Evolutionary conservation across 2,113 vertebrate genomes (phyloP).

Genomic region (Pedionomus torquatus): DNA sequence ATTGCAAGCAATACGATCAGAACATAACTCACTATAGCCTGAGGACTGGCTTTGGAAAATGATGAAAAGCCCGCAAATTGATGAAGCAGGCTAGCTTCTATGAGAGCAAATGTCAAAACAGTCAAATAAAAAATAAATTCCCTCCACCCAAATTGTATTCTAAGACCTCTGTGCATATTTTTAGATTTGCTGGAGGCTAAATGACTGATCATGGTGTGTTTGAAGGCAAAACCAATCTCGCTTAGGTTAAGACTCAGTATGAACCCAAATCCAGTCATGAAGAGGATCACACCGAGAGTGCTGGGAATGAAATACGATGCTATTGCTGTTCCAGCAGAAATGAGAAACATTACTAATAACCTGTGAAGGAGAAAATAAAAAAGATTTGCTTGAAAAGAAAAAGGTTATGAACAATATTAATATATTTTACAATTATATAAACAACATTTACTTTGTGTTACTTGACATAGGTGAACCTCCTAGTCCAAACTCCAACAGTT

Average conservation of each 20-base stretch:
- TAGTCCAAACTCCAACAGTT: slow-evolving; percentile 89
- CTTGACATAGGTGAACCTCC: slow-evolving; percentile 95
- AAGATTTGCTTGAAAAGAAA: slow-evolving; percentile 66
- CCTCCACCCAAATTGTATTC: slow-evolving; percentile 79
- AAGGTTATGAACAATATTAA: background rate
- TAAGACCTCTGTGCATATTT: slow-evolving; percentile 57
- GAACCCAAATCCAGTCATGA: slow-evolving; percentile 91
- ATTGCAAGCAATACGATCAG: slow-evolving; percentile 83
- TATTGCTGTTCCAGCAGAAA: slow-evolving; percentile 83
- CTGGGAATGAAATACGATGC: slow-evolving; percentile 92
- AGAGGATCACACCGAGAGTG: slow-evolving; percentile 87
- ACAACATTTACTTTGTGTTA: slow-evolving; percentile 83
- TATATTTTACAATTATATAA: slow-evolving; percentile 6
- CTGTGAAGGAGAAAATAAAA: slow-evolving; percentile 75
- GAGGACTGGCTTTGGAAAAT: slow-evolving; percentile 74
- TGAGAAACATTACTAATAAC: slow-evolving; percentile 89
- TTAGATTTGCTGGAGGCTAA: slow-evolving; percentile 63
- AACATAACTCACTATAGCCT: slow-evolving; percentile 84
- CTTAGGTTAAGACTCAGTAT: slow-evolving; percentile 92
- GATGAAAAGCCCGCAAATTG: slow-evolving; percentile 73
- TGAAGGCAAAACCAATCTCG: slow-evolving; percentile 79
- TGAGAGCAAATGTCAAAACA: slow-evolving; percentile 80
- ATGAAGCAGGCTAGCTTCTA: slow-evolving; percentile 88
- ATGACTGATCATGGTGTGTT: slow-evolving; percentile 57
- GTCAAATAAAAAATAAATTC: slow-evolving; percentile 81